Base-by-base conservation (phyloP, 2,113 vertebrate species). In the Myiagra hebetior region DNA sequence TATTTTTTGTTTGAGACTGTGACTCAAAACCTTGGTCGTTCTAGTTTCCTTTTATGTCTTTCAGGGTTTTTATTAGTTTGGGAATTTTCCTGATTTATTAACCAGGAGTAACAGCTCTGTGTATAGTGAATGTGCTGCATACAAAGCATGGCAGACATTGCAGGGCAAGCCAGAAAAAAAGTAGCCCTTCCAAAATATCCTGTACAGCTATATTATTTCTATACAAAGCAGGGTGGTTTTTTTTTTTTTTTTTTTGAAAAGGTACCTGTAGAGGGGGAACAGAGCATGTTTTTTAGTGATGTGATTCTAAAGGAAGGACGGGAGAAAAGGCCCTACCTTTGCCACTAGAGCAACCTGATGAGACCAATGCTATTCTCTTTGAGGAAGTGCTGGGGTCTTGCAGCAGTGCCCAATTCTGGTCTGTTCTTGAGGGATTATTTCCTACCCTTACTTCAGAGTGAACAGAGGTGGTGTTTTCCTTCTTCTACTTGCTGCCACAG, bases 251-350 rank as follows among this genome's bases (percentile, higher is more conserved):
- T 46, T 84, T 63, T 70, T 27, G 0, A 28, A 68, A 73, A 10
- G 6, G 8, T 41, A 16, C 11, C 1, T 8, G 11, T 28, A 31
- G n/a, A 10, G 10, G 3, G 6, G 8, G 13, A 17, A 15, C 59
- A 31, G 24, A 72, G 15, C 23, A 6, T 31, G 18, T 56, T 78
- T 50, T 42, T 28, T 50, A 31, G 50, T 35, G 46, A 56, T 80
- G 30, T 62, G 57, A 15, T 15, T 69, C 15, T 52, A 17, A 59
- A n/a, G 70, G 41, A 37, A 68, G 33, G 33, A 72, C 7, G 15
- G 17, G 13, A 52, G 28, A 44, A 49, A 59, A 77, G 23, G 23
- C 23, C 13, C 44, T 62, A 28, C 23, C 9, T 13, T 16, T 68
- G 24, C 56, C 0, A 1, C 37, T 41, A 55, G 44, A 73, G 39